Evolutionary conservation across 2,888 invertebrate genomes (phyloP).

Genomic region (Pterostichus niger): DNA sequence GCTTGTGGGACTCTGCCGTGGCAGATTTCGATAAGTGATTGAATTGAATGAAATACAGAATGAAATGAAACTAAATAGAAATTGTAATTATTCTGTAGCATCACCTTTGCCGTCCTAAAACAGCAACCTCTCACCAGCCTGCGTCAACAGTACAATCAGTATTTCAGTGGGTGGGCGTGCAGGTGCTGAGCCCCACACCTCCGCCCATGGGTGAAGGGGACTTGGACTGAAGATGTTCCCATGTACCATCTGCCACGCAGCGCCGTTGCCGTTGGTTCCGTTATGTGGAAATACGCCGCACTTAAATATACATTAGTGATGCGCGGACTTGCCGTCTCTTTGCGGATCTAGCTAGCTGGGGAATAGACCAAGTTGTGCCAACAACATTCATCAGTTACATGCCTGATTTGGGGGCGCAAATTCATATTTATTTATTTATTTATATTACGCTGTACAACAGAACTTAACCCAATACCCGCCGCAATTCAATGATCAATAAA

Average conservation of each 20-base stretch:
- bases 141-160: neutral
- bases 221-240: slow-evolving; percentile 60
- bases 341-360: too few species aligned
- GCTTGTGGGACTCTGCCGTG: too few species aligned
- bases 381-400: too few species aligned
- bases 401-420: too few species aligned
- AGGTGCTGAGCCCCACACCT: slow-evolving; percentile 9
- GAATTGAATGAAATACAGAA: too few species aligned
- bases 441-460: too few species aligned
- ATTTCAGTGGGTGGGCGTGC: slow-evolving; percentile 20
- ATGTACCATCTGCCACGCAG: slow-evolving; percentile 65
- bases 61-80: too few species aligned
- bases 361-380: too few species aligned
- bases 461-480: too few species aligned
- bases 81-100: neutral
- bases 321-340: neutral
- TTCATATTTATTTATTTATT: too few species aligned
- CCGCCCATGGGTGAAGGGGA: slow-evolving; percentile 64
- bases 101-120: neutral
- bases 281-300: slow-evolving; percentile 63
- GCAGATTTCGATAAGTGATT: too few species aligned
- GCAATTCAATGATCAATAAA: too few species aligned
- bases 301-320: slow-evolving; percentile 64
- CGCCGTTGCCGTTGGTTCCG: slow-evolving; percentile 32
- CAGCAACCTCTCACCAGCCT: neutral